Evolutionary conservation across 2,888 invertebrate species (phyloP).

Genomic region (Drosophila incognita): DNA sequence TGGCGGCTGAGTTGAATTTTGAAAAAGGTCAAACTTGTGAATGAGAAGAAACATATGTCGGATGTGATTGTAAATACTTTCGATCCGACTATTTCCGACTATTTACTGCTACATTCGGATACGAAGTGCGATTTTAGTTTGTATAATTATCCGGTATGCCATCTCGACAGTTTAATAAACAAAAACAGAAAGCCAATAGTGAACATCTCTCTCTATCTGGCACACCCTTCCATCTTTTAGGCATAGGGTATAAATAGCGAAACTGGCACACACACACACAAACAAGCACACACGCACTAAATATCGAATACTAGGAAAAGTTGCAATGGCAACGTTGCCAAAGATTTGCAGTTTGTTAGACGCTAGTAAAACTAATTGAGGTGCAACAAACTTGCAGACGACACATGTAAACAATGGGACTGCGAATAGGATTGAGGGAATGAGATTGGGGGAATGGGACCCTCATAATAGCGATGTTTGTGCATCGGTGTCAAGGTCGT

Average conservation of each 20-base stretch:
- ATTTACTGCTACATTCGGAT: neutral
- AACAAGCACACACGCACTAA: conserved; percentile 5
- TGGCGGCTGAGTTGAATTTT: neutral
- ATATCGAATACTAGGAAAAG: conserved; percentile 32
- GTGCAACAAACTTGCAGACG: conserved; percentile 57
- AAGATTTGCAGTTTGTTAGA: conserved; percentile 55
- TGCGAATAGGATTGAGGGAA: conserved; percentile 22
- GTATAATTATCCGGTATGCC: neutral
- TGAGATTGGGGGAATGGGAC: conserved; percentile 27
- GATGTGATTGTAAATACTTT: neutral
- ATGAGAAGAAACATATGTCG: neutral
- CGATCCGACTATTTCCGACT: neutral
- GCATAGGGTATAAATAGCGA: conserved; percentile 48
- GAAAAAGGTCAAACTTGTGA: neutral
- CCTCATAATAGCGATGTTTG: conserved; percentile 42
- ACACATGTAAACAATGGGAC: conserved; percentile 64
- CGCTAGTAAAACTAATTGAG: conserved; percentile 78
- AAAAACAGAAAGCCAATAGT: neutral
- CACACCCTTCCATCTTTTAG: conserved; percentile 25
- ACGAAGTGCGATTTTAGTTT: neutral
- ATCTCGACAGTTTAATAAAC: neutral
- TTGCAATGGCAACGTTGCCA: conserved; percentile 66
- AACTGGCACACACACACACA: conserved; percentile 60
- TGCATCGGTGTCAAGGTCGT: conserved; percentile 49
- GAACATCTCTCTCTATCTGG: neutral